phyloP scores from a whole-genome alignment of 1,140 invertebrate species.

The Arctopsyche grandis region DNA sequence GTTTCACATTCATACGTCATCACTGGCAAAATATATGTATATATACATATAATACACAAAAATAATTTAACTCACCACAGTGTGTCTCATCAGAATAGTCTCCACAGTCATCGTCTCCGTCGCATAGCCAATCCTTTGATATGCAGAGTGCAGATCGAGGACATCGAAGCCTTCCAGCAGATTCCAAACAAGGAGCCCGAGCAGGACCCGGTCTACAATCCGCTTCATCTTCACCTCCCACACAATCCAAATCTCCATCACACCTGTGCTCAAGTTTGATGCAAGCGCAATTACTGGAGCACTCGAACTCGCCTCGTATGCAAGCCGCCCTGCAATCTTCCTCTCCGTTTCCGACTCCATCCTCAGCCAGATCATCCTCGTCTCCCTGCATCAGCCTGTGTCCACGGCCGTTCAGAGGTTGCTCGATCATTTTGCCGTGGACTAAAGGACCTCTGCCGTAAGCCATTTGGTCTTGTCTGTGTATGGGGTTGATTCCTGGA shows the following conservation, averaged over 20 bases:
- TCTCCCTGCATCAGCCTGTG: constrained; percentile 45
- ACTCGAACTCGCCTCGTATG: constrained; percentile 65
- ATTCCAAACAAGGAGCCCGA: constrained; percentile 68
- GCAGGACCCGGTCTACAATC: constrained; percentile 67
- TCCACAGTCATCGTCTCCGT: constrained; percentile 81
- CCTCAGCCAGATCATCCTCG: constrained; percentile 54
- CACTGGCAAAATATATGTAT: too few relatives aligned
- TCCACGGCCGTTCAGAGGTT: constrained; percentile 33
- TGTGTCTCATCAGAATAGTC: constrained; percentile 86
- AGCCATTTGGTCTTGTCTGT: constrained; percentile 51
- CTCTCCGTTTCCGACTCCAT: constrained; percentile 58
- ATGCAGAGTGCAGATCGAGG: constrained; percentile 79
- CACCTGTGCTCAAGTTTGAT: constrained; percentile 70
- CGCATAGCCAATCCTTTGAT: constrained; percentile 79
- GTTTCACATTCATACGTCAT: too few relatives aligned
- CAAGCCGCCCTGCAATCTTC: constrained; percentile 64
- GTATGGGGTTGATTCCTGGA: constrained; percentile 51
- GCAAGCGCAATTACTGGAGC: constrained; percentile 70
- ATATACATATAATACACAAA: too few relatives aligned
- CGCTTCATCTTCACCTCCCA: constrained; percentile 74
- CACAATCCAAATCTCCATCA: constrained; percentile 72
- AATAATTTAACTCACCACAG: constrained; percentile 68
- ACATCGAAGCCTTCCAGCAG: constrained; percentile 72
- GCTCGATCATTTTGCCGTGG: constrained; percentile 46
- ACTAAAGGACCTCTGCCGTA: constrained; percentile 49